Percentiles rank a stretch among this genome's conserved stretches.
phyloP scores from a whole-genome alignment of 2,888 invertebrate genomes.

The Erannis defoliaria region DNA sequence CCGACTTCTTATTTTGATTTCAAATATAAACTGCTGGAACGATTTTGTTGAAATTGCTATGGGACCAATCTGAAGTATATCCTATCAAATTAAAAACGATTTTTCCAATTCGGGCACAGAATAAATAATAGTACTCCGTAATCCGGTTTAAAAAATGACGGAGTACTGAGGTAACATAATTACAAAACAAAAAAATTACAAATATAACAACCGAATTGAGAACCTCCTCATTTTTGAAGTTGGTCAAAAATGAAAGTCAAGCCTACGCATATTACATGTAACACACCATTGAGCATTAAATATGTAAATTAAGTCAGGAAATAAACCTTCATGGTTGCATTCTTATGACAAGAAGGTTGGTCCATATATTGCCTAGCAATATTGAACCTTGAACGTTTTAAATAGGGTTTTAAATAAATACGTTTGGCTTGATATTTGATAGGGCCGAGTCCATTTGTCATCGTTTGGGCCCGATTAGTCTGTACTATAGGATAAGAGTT shows the following conservation, averaged over 20 bases:
- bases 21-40: too few relatives aligned
- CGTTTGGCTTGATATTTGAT: neutral
- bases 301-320: slow-evolving; percentile 25
- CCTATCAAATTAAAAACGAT: too few relatives aligned
- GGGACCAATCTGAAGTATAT: too few relatives aligned
- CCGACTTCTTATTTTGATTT: too few relatives aligned
- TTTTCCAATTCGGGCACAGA: too few relatives aligned
- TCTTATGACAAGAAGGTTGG: slow-evolving; percentile 13
- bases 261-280: neutral
- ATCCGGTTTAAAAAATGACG: too few relatives aligned
- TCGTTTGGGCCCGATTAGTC: slow-evolving; percentile 37
- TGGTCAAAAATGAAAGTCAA: neutral
- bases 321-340: slow-evolving; percentile 23
- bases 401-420: slow-evolving; percentile 16
- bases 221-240: too few relatives aligned
- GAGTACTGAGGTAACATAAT: too few relatives aligned
- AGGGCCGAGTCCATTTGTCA: slow-evolving; percentile 37
- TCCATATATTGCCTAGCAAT: slow-evolving; percentile 3
- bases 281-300: neutral
- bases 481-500: slow-evolving; percentile 26
- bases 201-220: too few relatives aligned
- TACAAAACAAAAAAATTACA: too few relatives aligned
- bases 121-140: too few relatives aligned
- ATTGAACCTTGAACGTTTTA: neutral
- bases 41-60: too few relatives aligned